A percentile compares a stretch with the other conserved stretches of the same genome.
These are phyloP conservation scores for Goniozus legneri DNA, from an alignment of 1,140 invertebrate genomes.

Conservation along the genomic window DNA sequence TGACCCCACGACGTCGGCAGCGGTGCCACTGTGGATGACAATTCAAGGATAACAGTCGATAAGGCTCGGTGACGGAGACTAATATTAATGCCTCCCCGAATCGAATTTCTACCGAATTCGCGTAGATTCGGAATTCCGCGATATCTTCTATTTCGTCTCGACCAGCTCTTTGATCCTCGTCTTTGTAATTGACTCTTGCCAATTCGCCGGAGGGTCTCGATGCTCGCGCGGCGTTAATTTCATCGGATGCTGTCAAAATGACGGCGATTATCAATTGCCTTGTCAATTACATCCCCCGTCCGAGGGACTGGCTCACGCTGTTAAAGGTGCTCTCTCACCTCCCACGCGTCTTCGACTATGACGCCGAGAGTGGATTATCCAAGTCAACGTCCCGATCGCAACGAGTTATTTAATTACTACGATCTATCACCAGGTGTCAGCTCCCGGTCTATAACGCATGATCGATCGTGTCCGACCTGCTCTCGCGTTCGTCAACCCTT, in stretches of 20 bases:
- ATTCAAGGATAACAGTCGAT: too few relatives aligned
- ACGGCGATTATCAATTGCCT: slow-evolving; percentile 45
- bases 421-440: slow-evolving; percentile 49
- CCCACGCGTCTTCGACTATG: slow-evolving; percentile 5
- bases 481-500: slow-evolving; percentile 19
- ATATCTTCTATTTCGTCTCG: too few relatives aligned
- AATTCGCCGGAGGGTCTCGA: slow-evolving; percentile 15
- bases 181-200: slow-evolving; percentile 16
- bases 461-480: slow-evolving; percentile 37
- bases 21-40: too few relatives aligned
- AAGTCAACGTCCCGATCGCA: slow-evolving; percentile 39
- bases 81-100: too few relatives aligned
- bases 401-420: slow-evolving; percentile 51
- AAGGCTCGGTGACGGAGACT: too few relatives aligned
- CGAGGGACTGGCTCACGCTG: slow-evolving; percentile 35
- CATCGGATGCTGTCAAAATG: slow-evolving; percentile 31
- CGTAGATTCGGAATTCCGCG: too few relatives aligned
- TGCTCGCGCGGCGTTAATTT: slow-evolving; percentile 24
- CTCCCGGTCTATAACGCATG: slow-evolving; percentile 49
- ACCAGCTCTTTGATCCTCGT: slow-evolving; percentile 1
- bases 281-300: slow-evolving; percentile 44
- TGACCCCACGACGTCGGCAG: not conserved
- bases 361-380: too few relatives aligned
- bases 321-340: slow-evolving; percentile 13
- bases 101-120: too few relatives aligned